phyloP scores from a whole-genome alignment of 2,888 invertebrate genomes.

The Drosophila melanosoma region DNA sequence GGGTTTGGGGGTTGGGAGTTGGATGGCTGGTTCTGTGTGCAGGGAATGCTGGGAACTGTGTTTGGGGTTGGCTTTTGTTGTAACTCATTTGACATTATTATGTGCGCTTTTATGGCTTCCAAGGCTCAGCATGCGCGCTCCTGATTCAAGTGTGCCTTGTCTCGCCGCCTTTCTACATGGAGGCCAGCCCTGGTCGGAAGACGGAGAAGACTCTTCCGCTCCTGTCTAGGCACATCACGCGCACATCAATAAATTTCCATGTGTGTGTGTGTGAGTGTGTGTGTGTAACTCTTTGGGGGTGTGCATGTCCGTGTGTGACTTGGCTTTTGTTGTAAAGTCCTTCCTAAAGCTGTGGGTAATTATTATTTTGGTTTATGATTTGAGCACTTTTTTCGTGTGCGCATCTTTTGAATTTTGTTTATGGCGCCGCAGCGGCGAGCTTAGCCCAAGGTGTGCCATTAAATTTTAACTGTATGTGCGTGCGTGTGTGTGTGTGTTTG shows the following conservation, averaged over 20 bases:
- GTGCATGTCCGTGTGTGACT: constrained; percentile 16
- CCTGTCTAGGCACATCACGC: constrained; percentile 69
- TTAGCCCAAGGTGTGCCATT: constrained; percentile 69
- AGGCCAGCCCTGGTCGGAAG: constrained; percentile 9
- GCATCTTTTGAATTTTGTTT: constrained; percentile 73
- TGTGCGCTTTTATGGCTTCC: constrained; percentile 79
- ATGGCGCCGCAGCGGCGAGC: constrained; percentile 62
- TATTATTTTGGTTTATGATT: constrained; percentile 81
- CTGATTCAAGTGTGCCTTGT: constrained; percentile 35
- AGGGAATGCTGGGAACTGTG: constrained; percentile 5
- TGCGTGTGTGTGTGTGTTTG: constrained; percentile 5
- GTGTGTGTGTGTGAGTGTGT: constrained; percentile 29
- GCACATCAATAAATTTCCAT: constrained; percentile 76
- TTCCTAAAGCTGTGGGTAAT: constrained; percentile 73
- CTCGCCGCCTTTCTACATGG: constrained; percentile 29
- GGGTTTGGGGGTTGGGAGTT: no score
- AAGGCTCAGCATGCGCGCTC: constrained; percentile 66
- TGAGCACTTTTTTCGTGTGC: constrained; percentile 64
- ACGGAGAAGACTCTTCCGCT: constrained; percentile 7
- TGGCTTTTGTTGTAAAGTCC: constrained; percentile 68
- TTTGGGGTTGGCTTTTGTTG: constrained; percentile 70
- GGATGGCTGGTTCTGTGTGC: neutral
- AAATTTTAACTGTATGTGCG: constrained; percentile 62
- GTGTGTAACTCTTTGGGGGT: constrained; percentile 14
- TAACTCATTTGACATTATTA: constrained; percentile 81